Percentiles rank a stretch among this genome's conserved stretches.
These are phyloP conservation scores for Rhinoderma darwinii DNA, from an alignment of 2,113 vertebrate genomes.

Conservation along the genomic window DNA sequence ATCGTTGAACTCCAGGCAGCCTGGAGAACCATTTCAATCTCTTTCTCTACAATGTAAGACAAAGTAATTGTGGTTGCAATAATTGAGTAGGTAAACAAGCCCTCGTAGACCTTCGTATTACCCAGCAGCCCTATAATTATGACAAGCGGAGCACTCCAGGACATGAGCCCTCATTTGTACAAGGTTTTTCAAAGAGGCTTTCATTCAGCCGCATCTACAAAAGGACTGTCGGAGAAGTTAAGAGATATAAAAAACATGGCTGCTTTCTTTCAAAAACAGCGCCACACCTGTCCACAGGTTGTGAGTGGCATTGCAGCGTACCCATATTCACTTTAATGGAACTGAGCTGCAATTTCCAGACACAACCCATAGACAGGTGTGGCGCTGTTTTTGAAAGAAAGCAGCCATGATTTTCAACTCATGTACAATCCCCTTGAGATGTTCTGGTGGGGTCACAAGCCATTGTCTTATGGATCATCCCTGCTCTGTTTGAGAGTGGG, in stretches of 20 bases:
- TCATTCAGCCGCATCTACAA: neutral
- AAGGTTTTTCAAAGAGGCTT: neutral
- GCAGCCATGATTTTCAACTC: too few relatives aligned
- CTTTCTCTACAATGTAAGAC: conserved; percentile 3
- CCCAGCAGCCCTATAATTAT: neutral
- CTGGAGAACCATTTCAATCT: neutral
- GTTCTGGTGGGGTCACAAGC: too few relatives aligned
- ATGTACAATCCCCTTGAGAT: too few relatives aligned
- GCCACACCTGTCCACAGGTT: too few relatives aligned
- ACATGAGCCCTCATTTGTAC: neutral
- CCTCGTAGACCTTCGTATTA: neutral
- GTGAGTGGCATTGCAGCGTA: too few relatives aligned
- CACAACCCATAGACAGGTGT: too few relatives aligned
- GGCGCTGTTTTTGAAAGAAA: too few relatives aligned
- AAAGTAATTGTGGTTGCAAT: neutral
- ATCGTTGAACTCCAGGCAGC: neutral
- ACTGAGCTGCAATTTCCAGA: too few relatives aligned
- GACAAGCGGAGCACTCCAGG: neutral
- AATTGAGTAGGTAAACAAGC: neutral
- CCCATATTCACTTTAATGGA: too few relatives aligned
- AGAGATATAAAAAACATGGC: neutral
- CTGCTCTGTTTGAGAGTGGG: too few relatives aligned
- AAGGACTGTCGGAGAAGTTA: neutral
- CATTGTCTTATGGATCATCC: too few relatives aligned
- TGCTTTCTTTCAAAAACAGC: too few relatives aligned